Evolutionary conservation across 2,113 vertebrate species (phyloP).

Genomic region (Acrocephalus arundinaceus): DNA sequence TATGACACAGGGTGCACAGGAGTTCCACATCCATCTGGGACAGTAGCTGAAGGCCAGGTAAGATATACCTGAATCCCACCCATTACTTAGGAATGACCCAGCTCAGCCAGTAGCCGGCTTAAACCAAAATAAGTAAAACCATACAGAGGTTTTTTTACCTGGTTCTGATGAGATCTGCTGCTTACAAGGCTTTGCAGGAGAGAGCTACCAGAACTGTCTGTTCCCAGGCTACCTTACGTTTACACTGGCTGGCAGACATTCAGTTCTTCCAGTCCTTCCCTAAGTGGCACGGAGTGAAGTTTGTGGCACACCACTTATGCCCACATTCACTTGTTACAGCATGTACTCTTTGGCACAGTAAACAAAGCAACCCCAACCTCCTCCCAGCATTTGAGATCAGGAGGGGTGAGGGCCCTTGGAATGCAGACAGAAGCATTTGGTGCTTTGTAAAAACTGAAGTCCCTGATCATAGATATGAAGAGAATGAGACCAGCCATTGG

Average conservation of each 20-base stretch:
- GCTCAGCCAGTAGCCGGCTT: not conserved
- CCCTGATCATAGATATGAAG: not conserved
- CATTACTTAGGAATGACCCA: not conserved
- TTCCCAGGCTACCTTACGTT: conserved; percentile 44
- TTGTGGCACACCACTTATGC: conserved; percentile 46
- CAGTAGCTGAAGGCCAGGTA: not conserved
- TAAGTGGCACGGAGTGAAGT: conserved; percentile 1
- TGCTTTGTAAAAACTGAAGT: not conserved
- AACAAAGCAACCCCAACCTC: conserved; percentile 47
- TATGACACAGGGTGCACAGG: not conserved
- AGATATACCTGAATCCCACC: not conserved
- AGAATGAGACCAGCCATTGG: not conserved
- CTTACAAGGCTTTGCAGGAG: conserved; percentile 21
- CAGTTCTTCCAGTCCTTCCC: conserved; percentile 50
- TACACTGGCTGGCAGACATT: conserved; percentile 41
- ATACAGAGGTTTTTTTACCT: conserved; percentile 35
- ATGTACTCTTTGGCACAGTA: conserved; percentile 36
- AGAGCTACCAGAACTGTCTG: conserved; percentile 46
- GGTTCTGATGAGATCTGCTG: conserved; percentile 50
- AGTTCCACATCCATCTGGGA: not conserved
- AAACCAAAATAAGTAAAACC: conserved; percentile 38
- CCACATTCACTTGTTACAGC: conserved; percentile 60
- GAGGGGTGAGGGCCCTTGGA: not conserved
- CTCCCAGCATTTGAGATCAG: not conserved
- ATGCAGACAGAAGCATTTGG: not conserved